phyloP scores from a whole-genome alignment of 2,888 invertebrate species.

The Pachliopta kotzebuea region DNA sequence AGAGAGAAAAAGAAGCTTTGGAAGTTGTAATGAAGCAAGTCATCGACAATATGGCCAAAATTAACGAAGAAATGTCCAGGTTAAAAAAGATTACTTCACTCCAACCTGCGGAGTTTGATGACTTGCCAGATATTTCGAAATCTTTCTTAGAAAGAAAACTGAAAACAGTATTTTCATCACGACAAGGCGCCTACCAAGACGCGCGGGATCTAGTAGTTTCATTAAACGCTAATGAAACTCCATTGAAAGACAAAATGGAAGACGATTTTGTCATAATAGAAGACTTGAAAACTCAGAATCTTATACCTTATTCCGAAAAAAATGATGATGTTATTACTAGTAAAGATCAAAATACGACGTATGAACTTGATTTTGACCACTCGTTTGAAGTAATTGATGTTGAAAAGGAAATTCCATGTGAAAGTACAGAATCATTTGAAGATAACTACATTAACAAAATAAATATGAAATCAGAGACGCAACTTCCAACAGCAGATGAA shows the following conservation, averaged over 20 bases:
- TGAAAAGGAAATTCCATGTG: constrained; percentile 23
- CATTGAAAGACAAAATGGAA: constrained; percentile 6
- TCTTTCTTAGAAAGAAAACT: constrained; percentile 25
- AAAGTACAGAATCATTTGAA: constrained; percentile 3
- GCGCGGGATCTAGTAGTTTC: constrained; percentile 6
- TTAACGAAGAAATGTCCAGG: background rate
- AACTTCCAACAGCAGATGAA: background rate
- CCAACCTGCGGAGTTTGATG: constrained; percentile 56
- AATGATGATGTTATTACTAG: background rate
- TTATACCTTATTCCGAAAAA: constrained; percentile 6
- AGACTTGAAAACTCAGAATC: constrained; percentile 2
- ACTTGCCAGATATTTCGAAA: constrained; percentile 36
- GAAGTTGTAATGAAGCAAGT: background rate
- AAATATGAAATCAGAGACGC: background rate
- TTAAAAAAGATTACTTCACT: constrained; percentile 36
- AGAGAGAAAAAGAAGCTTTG: background rate
- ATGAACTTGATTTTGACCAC: constrained; percentile 23
- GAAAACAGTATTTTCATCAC: constrained; percentile 22
- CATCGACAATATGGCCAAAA: constrained; percentile 45
- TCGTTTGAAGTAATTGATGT: constrained; percentile 27
- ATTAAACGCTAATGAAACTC: background rate
- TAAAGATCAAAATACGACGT: background rate
- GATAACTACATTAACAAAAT: background rate
- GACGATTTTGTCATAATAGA: constrained; percentile 24
- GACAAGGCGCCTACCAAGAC: constrained; percentile 29